phyloP scores from a whole-genome alignment of 2,113 vertebrate species.

The Sardina pilchardus region DNA sequence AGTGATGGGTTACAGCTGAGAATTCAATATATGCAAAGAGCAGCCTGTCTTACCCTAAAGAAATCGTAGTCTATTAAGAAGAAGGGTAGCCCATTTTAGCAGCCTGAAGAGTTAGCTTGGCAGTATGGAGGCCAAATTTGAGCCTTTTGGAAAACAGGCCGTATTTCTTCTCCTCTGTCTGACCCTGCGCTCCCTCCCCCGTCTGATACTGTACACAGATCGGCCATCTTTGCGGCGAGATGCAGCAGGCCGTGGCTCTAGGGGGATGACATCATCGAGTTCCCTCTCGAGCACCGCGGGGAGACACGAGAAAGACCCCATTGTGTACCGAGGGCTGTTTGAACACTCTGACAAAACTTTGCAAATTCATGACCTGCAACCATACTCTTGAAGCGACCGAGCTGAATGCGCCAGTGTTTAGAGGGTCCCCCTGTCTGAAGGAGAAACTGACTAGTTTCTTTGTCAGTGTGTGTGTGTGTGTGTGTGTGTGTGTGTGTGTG shows the following conservation, averaged over 20 bases:
- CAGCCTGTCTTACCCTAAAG: neutral
- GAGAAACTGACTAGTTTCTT: constrained; percentile 1
- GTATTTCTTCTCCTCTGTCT: constrained; percentile 50
- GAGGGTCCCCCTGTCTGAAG: neutral
- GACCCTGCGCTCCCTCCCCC: constrained; percentile 19
- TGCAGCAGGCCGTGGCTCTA: constrained; percentile 56
- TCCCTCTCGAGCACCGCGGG: neutral
- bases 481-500: constrained; percentile 29
- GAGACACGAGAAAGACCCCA: constrained; percentile 60
- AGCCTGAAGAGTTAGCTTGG: constrained; percentile 26
- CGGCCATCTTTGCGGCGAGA: constrained; percentile 63
- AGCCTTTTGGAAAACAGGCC: constrained; percentile 24
- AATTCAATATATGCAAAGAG: constrained; percentile 62
- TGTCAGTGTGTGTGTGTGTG: constrained; percentile 10
- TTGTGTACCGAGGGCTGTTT: constrained; percentile 61
- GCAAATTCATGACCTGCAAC: constrained; percentile 48
- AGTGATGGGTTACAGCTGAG: constrained; percentile 48
- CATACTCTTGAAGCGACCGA: neutral
- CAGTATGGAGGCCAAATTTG: constrained; percentile 55
- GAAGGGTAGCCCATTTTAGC: neutral
- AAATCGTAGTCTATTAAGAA: neutral
- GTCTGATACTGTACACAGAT: constrained; percentile 55
- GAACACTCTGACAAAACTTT: constrained; percentile 56
- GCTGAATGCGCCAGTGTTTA: neutral
- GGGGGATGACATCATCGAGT: constrained; percentile 62